Evolutionary conservation across 2,888 invertebrate species (phyloP).

Genomic region (Ceratothoa steindachneri): DNA sequence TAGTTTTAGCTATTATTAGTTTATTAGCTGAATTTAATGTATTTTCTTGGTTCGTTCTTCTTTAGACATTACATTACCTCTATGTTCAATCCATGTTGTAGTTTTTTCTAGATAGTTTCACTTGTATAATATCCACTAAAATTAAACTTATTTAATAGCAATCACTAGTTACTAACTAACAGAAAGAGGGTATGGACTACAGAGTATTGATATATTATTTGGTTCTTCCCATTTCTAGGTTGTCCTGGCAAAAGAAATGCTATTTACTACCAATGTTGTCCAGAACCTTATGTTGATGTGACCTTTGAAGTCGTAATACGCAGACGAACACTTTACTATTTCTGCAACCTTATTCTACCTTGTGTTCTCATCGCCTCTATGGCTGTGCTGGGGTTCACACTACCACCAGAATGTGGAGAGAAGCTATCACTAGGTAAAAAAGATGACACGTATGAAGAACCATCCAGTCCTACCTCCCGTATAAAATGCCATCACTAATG

Average conservation of each 20-base stretch:
- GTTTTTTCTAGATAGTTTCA: too few relatives aligned
- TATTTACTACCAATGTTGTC: slow-evolving; percentile 95
- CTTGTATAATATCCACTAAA: too few relatives aligned
- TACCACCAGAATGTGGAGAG: slow-evolving; percentile 62
- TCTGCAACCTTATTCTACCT: slow-evolving; percentile 61
- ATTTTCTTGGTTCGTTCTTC: too few relatives aligned
- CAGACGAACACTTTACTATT: slow-evolving; percentile 59
- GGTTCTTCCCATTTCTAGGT: slow-evolving; percentile 63
- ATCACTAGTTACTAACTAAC: too few relatives aligned
- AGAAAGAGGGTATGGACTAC: too few relatives aligned
- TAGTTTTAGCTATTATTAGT: too few relatives aligned
- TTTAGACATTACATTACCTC: too few relatives aligned
- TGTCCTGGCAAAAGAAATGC: slow-evolving; percentile 89
- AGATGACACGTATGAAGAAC: background rate
- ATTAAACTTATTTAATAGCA: too few relatives aligned
- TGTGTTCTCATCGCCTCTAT: slow-evolving; percentile 60
- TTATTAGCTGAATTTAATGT: too few relatives aligned
- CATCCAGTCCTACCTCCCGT: too few relatives aligned
- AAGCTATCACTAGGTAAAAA: slow-evolving; percentile 61
- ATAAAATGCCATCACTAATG: background rate
- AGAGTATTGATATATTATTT: too few relatives aligned
- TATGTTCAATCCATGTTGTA: too few relatives aligned
- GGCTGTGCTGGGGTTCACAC: slow-evolving; percentile 59
- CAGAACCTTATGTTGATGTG: slow-evolving; percentile 68
- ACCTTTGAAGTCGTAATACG: slow-evolving; percentile 59